A percentile compares a stretch with the other conserved stretches of the same genome.
Conservation (phyloP, 2,888 invertebrate species). For the Hypselothyrea guttata region DNA sequence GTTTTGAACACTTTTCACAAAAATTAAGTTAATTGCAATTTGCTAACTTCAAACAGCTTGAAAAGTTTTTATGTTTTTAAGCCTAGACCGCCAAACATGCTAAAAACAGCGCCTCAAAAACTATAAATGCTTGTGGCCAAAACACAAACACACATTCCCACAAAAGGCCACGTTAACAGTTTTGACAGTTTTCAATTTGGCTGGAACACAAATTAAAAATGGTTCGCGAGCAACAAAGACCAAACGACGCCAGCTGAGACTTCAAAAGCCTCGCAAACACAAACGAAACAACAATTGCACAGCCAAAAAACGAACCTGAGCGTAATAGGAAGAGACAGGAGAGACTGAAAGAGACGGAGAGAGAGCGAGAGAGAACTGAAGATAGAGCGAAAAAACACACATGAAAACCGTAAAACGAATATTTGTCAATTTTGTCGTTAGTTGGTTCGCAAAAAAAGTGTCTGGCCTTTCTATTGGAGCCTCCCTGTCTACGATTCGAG, state of each 20-base stretch:
- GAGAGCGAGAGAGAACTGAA: too few relatives aligned
- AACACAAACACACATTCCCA: neutral
- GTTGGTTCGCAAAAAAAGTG: constrained; percentile 19
- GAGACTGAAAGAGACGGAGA: too few relatives aligned
- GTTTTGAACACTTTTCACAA: too few relatives aligned
- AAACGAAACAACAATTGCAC: constrained; percentile 29
- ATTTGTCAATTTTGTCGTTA: constrained; percentile 61
- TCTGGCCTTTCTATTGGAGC: constrained; percentile 11
- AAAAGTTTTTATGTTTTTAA: constrained; percentile 9
- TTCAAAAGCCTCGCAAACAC: constrained; percentile 30
- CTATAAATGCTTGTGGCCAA: constrained; percentile 46
- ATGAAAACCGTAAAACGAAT: constrained; percentile 44
- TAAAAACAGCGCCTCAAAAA: constrained; percentile 18
- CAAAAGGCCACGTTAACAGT: constrained; percentile 60
- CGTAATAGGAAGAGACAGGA: neutral
- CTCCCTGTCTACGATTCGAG: constrained; percentile 6
- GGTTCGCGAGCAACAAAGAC: constrained; percentile 42
- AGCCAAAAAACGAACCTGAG: constrained; percentile 4
- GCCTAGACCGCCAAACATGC: constrained; percentile 5
- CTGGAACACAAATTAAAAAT: constrained; percentile 64
- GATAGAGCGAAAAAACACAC: constrained; percentile 1
- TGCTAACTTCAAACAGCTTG: constrained; percentile 1
- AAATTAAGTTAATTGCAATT: too few relatives aligned
- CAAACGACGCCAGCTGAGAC: constrained; percentile 61
- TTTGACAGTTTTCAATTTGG: constrained; percentile 73